Evolutionary conservation across 1,140 invertebrate species (phyloP), one percentile per base, ranked within the genome.

Genomic region (Pseudomyrmex flavicornis): DNA sequence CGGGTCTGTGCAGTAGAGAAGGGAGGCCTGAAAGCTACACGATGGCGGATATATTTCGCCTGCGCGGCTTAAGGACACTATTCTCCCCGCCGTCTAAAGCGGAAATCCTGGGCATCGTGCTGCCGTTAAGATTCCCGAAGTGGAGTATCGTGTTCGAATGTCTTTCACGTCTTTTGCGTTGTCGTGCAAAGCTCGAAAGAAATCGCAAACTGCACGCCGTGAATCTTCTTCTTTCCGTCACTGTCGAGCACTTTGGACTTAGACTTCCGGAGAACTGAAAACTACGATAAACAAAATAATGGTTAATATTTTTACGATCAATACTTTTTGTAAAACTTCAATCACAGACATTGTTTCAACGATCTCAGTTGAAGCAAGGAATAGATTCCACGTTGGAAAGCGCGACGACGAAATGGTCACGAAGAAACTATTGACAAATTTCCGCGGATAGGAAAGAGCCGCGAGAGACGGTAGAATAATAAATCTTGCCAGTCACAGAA

Each of bases 71-170:
- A 75, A 59, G 26, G 44, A 54, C n/a, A 58, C 70, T 63, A 72
- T 35, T 54, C 56, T 74, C 52, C 13, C 52, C 62, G 52, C 13
- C 17, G 76, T 87, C 84, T 84, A 82, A 89, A 72, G 35, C 80
- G 86, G 80, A 86, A 88, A 88, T 88, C 82, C 88, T 70, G 52
- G 56, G 10, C 80, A 77, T 20, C 56, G 72, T 56, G 73, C 65
- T 48, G 65, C 65, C 79, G 79, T 13, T 56, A 63, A 85, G 88
- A 90, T 89, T 87, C 75, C 62, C 66, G 62, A 84, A 91, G 90
- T 91, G 88, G 86, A 91, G 90, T 91, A 88, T 89, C 90, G 89
- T 91, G 90, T 91, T 88, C 86, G 83, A 79, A 83, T 80, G 44
- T 80, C 66, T 72, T 61, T 72, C 76, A 56, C 48, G 66, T 80